Conservation (phyloP, 2,797 vertebrate species). For the Myotis pilosus region DNA sequence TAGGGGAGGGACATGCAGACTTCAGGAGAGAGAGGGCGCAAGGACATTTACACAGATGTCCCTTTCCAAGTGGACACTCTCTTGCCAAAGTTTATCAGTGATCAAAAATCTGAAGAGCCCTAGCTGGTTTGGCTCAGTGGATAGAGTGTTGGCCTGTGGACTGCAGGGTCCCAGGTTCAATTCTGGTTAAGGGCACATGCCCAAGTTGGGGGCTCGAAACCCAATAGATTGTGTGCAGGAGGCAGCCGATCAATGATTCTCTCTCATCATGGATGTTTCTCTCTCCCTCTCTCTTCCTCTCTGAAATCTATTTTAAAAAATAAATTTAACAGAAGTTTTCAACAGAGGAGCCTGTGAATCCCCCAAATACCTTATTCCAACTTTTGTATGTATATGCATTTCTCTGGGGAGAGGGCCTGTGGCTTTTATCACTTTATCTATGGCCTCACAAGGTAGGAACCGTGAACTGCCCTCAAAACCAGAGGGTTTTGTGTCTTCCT, state of each 20-base stretch:
- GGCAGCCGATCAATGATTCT: too few species aligned
- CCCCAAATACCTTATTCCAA: neutral
- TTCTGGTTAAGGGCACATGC: too few species aligned
- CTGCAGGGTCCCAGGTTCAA: too few species aligned
- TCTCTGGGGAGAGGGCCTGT: neutral
- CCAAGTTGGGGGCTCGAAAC: too few species aligned
- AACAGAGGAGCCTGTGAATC: neutral
- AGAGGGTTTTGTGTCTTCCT: neutral
- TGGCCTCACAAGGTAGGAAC: neutral
- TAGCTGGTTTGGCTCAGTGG: too few species aligned
- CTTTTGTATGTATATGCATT: neutral
- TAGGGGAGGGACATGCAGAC: neutral
- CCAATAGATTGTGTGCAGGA: too few species aligned
- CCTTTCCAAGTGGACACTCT: neutral
- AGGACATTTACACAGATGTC: neutral
- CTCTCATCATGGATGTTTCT: too few species aligned
- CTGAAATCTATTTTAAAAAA: too few species aligned
- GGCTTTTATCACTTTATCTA: neutral
- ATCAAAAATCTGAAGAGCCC: neutral
- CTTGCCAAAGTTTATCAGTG: neutral
- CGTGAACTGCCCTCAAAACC: neutral
- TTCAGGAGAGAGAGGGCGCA: neutral
- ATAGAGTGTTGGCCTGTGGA: too few species aligned
- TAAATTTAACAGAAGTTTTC: neutral
- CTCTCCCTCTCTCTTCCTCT: too few species aligned